Base-by-base conservation (phyloP, 1,140 invertebrate species). In the Arion vulgaris region DNA sequence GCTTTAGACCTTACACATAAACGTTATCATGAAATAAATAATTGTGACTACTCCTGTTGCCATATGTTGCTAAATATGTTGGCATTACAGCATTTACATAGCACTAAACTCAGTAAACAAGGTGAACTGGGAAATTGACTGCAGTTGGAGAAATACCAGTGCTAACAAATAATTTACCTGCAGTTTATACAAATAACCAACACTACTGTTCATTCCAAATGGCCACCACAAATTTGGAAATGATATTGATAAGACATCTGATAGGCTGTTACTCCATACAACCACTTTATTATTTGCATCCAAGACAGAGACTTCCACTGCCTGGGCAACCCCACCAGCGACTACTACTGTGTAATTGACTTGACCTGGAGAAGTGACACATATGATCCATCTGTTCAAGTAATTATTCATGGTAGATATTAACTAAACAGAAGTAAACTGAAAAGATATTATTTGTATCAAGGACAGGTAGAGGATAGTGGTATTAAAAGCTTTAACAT, bases 131-230 rank as follows among this genome's bases (percentile, higher is more conserved):
- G n/a, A n/a, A n/a, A n/a, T n/a, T n/a, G n/a, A n/a, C n/a, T n/a
- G n/a, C n/a, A n/a, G n/a, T n/a, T n/a, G n/a, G n/a, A n/a, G n/a
- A n/a, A n/a, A n/a, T n/a, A n/a, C n/a, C n/a, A n/a, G n/a, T n/a
- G n/a, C n/a, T n/a, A n/a, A n/a, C n/a, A n/a, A n/a, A n/a, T n/a
- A n/a, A 23, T 15, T 5, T 74, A 81, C 72, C 80, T 73, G 26
- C 45, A 81, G 53, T 53, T n/a, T 73, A 51, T 81, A 81, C 32
- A 49, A 28, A n/a, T 81, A 81, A 28, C 80, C 80, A 57, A 81
- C 49, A 36, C 49, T 15, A 15, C 72, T 49, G 68, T 80, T 80
- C 78, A 80, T 71, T 15, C 78, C 78, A 71, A 45, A 72, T 26
- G 78, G 78, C 78, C 78, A 80, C 78, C 78, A 80, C 39, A 80